Conservation (phyloP, 2,888 invertebrate species). For the Orthosia cruda region DNA sequence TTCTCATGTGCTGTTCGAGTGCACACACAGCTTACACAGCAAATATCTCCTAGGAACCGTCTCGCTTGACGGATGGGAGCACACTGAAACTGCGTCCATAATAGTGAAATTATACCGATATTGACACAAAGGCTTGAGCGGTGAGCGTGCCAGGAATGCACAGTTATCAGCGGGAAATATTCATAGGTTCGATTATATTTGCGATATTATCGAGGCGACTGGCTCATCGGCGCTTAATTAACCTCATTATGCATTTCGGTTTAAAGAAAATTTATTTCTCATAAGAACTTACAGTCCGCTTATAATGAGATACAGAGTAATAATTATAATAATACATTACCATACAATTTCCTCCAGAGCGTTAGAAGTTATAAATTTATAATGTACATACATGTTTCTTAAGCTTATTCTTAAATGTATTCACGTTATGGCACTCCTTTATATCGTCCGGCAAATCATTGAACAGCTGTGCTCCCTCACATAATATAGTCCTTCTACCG, state of each 20-base stretch:
- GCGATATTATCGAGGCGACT: background rate
- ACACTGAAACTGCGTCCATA: slow-evolving; percentile 22
- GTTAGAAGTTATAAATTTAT: too few species aligned
- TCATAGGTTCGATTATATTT: slow-evolving; percentile 13
- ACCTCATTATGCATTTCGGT: background rate
- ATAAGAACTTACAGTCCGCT: too few species aligned
- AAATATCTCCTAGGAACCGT: slow-evolving; percentile 59
- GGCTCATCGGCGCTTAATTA: background rate
- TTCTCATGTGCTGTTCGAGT: background rate
- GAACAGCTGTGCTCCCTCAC: too few species aligned
- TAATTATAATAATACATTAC: too few species aligned
- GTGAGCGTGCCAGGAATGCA: slow-evolving; percentile 6
- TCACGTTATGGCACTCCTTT: too few species aligned
- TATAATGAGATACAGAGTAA: too few species aligned
- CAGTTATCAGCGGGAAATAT: slow-evolving; percentile 13
- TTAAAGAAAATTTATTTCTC: too few species aligned
- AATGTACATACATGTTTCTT: too few species aligned
- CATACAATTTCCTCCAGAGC: too few species aligned
- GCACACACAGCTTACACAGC: slow-evolving; percentile 48
- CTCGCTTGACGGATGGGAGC: slow-evolving; percentile 51
- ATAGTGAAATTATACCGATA: slow-evolving; percentile 35
- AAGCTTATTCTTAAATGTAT: too few species aligned
- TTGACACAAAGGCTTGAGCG: slow-evolving; percentile 17
- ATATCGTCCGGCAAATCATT: too few species aligned
- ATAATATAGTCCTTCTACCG: too few species aligned